Evolutionary conservation across 2,797 vertebrate genomes (phyloP), one percentile per base, ranked within the genome.

Genomic region (Dryobates pubescens): DNA sequence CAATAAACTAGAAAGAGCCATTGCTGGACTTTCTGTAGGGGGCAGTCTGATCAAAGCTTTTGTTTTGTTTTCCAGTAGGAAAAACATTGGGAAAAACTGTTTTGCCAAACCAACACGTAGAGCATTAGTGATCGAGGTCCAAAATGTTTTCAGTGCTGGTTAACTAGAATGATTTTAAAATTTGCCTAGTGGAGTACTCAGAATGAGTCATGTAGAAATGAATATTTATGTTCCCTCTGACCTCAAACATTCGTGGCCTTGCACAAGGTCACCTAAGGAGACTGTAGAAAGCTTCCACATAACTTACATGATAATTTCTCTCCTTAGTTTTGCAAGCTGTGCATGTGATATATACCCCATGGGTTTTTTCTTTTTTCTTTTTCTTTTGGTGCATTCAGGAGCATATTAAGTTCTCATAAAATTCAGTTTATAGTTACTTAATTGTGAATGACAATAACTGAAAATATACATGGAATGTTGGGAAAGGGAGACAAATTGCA

Each of bases 231-330:
- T 95, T 97, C 82, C 88, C 92, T 88, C 93, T 97, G 96, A 98
- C 98, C 98, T 98, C 98, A 98, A 97, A 98, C 97, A 95, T 97
- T 97, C 85, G 94, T 97, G 93, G 92, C 97, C 98, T 98, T 97
- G 92, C 93, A 88, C 85, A 97, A 92, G 98, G 98, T 99, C 98
- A 98, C 93, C 54, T 97, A 93, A 99, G 98, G 98, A 98, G 91
- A 98, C 89, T 95, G 79, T 98, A 98, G 98, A 98, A 97, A 97
- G 88, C 94, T 97, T 98, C 98, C 98, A 98, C 89, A 89, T 74
- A 97, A 97, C 95, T 96, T 95, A 96, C 77, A 97, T 95, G 97
- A 97, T 96, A 96, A 97, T 96, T 95, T 95, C 95, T 93, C 79
- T 88, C 87, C 80, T 83, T 77, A 94, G 92, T 95, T 95, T 91